phyloP scores from a whole-genome alignment of 2,888 invertebrate species.

The Cephus spinipes region DNA sequence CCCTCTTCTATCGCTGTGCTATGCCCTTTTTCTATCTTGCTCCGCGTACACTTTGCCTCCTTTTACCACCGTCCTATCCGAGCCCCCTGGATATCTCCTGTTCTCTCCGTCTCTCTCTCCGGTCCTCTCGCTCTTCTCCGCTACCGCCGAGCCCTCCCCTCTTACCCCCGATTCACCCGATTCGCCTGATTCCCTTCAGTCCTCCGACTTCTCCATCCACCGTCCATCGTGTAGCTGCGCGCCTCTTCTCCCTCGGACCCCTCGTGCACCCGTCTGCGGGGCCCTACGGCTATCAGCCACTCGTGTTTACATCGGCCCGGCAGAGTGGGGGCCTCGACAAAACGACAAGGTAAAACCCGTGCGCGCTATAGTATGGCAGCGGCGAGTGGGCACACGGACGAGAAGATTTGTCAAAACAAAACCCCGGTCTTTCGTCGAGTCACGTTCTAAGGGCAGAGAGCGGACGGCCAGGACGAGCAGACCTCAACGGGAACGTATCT shows the following conservation, averaged over 20 bases:
- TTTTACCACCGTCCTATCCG: constrained; percentile 30
- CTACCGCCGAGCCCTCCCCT: not conserved
- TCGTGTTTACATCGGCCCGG: constrained; percentile 60
- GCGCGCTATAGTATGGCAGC: constrained; percentile 2
- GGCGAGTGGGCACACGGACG: constrained; percentile 26
- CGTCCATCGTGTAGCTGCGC: not conserved
- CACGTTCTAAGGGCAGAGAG: constrained; percentile 49
- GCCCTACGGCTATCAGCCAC: constrained; percentile 60
- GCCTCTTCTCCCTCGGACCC: not conserved
- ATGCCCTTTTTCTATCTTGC: not conserved
- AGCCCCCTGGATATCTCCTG: constrained; percentile 11
- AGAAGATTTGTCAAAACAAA: constrained; percentile 62
- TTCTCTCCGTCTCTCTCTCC: constrained; percentile 24
- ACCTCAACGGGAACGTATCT: not conserved
- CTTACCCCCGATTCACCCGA: not conserved
- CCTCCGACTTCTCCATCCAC: not conserved
- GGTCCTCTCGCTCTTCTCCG: constrained; percentile 7
- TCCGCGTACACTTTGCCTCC: constrained; percentile 24
- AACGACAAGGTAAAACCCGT: constrained; percentile 14
- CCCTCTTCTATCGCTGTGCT: constrained; percentile 4
- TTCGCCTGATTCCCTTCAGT: not conserved
- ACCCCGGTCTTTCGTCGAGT: constrained; percentile 57
- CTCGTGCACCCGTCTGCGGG: constrained; percentile 22
- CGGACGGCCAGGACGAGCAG: not conserved
- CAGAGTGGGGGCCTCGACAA: constrained; percentile 17